A percentile compares a stretch with the other conserved stretches of the same genome.
Conservation (phyloP, 1,140 invertebrate genomes). For the Lordiphosa stackelbergi region DNA sequence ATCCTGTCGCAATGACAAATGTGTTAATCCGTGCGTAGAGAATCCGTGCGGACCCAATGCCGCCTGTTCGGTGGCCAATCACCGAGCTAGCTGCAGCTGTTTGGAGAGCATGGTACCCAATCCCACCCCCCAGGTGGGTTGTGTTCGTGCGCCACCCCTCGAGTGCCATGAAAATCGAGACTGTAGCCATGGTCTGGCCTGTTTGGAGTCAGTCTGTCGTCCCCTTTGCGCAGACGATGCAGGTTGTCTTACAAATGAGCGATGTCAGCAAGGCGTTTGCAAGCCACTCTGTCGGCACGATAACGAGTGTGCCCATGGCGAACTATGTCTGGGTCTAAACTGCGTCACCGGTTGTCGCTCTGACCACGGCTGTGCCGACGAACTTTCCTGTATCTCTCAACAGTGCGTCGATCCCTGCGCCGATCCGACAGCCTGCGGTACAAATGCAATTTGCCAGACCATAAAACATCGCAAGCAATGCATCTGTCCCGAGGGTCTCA, state of each 20-base stretch:
- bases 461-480: slow-evolving; percentile 86
- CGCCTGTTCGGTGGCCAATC: slow-evolving; percentile 87
- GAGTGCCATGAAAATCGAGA: slow-evolving; percentile 86
- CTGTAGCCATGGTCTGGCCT: slow-evolving; percentile 83
- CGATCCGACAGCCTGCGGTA: slow-evolving; percentile 88
- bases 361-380: slow-evolving; percentile 85
- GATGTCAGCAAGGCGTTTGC: slow-evolving; percentile 84
- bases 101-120: slow-evolving; percentile 87
- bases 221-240: slow-evolving; percentile 86
- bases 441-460: slow-evolving; percentile 86
- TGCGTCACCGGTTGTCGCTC: slow-evolving; percentile 89
- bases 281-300: slow-evolving; percentile 86
- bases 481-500: slow-evolving; percentile 83
- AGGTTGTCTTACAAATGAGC: slow-evolving; percentile 89
- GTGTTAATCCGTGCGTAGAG: slow-evolving; percentile 86
- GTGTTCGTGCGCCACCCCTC: slow-evolving; percentile 85
- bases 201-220: slow-evolving; percentile 84
- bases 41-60: slow-evolving; percentile 91
- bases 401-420: slow-evolving; percentile 87
- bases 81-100: slow-evolving; percentile 89
- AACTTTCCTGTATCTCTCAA: slow-evolving; percentile 85
- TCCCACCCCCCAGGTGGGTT: slow-evolving; percentile 89
- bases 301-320: slow-evolving; percentile 88
- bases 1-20: slow-evolving; percentile 87
- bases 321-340: slow-evolving; percentile 88